Conservation (phyloP, 2,797 vertebrate genomes). For the Benthosema pterotum region DNA sequence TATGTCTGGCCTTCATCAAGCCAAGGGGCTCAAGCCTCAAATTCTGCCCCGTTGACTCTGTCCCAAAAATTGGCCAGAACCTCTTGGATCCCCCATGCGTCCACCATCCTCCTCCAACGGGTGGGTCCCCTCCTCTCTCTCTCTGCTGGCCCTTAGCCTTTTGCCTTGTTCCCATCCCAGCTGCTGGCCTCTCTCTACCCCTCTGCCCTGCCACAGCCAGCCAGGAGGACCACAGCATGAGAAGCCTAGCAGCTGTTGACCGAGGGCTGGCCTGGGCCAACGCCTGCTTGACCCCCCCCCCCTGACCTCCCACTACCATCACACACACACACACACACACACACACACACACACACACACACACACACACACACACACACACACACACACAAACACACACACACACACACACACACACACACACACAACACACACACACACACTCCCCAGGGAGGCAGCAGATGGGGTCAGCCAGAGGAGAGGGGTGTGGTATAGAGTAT, state of each 20-base stretch:
- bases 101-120: slow-evolving; percentile 28
- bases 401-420: background rate
- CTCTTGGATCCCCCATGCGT: background rate
- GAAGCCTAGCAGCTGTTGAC: slow-evolving; percentile 84
- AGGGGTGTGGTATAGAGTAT: slow-evolving; percentile 70
- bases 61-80: slow-evolving; percentile 27
- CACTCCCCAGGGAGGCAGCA: slow-evolving; percentile 76
- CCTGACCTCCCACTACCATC: slow-evolving; percentile 64
- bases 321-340: background rate
- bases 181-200: slow-evolving; percentile 60
- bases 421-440: background rate
- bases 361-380: slow-evolving; percentile 48
- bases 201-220: slow-evolving; percentile 67
- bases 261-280: slow-evolving; percentile 79
- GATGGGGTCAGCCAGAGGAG: slow-evolving; percentile 82
- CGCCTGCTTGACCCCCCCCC: slow-evolving; percentile 75
- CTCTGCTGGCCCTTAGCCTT: slow-evolving; percentile 27
- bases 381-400: slow-evolving; percentile 48
- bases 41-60: slow-evolving; percentile 38
- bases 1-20: slow-evolving; percentile 27
- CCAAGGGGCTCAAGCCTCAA: background rate
- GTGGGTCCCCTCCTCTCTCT: slow-evolving; percentile 12
- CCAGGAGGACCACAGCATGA: slow-evolving; percentile 68
- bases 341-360: slow-evolving; percentile 14
- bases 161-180: slow-evolving; percentile 64